Evolutionary conservation across 2,113 vertebrate species (phyloP).

Genomic region (Melozone crissalis): DNA sequence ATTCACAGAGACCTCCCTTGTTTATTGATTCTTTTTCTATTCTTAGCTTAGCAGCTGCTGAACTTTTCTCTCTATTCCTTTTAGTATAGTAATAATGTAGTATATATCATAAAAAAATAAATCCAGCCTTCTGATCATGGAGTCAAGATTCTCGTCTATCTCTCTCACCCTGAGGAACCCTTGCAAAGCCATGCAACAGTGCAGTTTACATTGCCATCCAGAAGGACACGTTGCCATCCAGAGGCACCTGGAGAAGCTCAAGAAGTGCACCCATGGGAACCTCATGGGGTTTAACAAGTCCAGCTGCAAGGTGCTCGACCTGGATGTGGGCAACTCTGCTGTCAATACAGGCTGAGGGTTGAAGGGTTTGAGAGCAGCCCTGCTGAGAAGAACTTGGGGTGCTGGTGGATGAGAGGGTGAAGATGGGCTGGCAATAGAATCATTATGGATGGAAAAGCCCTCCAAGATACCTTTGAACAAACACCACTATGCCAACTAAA

Average conservation of each 20-base stretch:
- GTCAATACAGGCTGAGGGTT: background rate
- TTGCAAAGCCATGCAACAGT: no score
- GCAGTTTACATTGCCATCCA: no score
- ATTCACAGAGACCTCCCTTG: no score
- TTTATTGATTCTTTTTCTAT: no score
- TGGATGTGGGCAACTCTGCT: background rate
- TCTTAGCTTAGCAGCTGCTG: no score
- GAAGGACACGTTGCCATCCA: background rate
- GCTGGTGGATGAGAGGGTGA: background rate
- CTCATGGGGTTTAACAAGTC: background rate
- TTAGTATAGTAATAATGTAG: no score
- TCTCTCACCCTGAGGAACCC: no score
- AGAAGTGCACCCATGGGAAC: background rate
- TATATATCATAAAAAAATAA: no score
- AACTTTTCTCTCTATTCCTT: no score
- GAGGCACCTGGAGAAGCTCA: background rate
- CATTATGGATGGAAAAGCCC: background rate
- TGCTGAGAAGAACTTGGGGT: background rate
- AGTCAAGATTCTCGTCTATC: no score
- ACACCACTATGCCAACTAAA: background rate
- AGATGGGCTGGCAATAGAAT: background rate
- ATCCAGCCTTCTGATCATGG: no score
- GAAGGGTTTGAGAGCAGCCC: rapidly evolving
- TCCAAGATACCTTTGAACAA: background rate
- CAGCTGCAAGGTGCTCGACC: background rate